Conservation (phyloP, 1,140 invertebrate species). For the Aphis craccivora region DNA sequence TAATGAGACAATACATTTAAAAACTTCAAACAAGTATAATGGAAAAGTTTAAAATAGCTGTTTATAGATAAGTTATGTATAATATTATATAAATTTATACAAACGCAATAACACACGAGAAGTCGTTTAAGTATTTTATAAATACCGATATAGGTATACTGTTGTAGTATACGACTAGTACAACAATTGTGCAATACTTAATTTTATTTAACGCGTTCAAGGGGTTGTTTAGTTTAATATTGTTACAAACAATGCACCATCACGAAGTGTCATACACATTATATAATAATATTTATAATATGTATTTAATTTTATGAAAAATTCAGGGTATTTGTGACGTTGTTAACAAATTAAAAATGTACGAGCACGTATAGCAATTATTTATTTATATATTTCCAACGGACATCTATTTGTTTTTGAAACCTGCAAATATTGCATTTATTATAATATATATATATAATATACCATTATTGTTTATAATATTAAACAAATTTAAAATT, state of each 20-base stretch:
- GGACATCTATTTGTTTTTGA: neutral
- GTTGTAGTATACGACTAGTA: too few relatives aligned
- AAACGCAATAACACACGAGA: neutral
- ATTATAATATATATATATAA: neutral
- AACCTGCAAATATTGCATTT: neutral
- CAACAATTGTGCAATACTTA: neutral
- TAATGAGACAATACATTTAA: neutral
- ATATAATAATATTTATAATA: neutral
- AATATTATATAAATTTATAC: neutral
- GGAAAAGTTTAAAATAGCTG: neutral
- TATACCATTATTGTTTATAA: neutral
- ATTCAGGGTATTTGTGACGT: neutral
- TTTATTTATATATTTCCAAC: slow-evolving; percentile 5
- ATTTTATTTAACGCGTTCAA: neutral
- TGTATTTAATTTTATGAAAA: neutral
- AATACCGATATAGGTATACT: too few relatives aligned
- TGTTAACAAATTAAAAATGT: neutral
- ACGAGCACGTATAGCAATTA: neutral
- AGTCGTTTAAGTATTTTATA: neutral
- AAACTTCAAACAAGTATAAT: neutral
- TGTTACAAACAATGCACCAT: neutral
- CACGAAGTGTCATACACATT: neutral
- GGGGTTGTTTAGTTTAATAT: neutral
- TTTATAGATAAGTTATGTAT: neutral
- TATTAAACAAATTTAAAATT: too few relatives aligned